These are phyloP conservation scores for Esperia sulphurella DNA, from an alignment of 2,888 invertebrate genomes.

Conservation along the genomic window DNA sequence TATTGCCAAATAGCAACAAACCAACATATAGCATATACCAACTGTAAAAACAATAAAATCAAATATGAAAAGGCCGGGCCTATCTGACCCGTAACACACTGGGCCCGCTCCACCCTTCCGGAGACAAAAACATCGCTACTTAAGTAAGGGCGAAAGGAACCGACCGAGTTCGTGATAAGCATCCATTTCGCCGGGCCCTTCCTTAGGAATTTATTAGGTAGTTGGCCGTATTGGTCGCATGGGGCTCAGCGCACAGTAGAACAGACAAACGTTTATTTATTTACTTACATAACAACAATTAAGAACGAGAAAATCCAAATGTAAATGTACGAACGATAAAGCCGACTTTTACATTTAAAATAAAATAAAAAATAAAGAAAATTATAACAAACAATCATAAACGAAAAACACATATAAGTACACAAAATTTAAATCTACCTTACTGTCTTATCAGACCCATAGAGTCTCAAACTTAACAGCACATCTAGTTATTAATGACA, in stretches of 20 bases:
- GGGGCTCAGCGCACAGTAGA: constrained; percentile 9
- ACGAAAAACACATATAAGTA: no score
- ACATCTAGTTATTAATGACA: no score
- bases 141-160: constrained; percentile 25
- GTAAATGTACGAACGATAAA: no score
- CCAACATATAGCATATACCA: neutral
- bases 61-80: neutral
- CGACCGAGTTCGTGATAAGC: constrained; percentile 45
- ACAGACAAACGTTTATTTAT: neutral
- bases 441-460: no score
- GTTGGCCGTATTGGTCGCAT: constrained; percentile 21
- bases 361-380: no score
- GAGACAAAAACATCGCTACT: constrained; percentile 44
- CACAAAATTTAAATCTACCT: no score
- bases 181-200: constrained; percentile 37
- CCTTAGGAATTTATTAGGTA: constrained; percentile 25
- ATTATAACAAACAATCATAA: no score
- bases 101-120: neutral
- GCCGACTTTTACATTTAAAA: no score
- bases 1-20: no score
- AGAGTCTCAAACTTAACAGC: no score
- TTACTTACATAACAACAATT: no score
- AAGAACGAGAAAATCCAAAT: no score
- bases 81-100: neutral
- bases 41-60: neutral